Base-by-base conservation (phyloP, 2,797 vertebrate species). In the Sus cebifrons region DNA sequence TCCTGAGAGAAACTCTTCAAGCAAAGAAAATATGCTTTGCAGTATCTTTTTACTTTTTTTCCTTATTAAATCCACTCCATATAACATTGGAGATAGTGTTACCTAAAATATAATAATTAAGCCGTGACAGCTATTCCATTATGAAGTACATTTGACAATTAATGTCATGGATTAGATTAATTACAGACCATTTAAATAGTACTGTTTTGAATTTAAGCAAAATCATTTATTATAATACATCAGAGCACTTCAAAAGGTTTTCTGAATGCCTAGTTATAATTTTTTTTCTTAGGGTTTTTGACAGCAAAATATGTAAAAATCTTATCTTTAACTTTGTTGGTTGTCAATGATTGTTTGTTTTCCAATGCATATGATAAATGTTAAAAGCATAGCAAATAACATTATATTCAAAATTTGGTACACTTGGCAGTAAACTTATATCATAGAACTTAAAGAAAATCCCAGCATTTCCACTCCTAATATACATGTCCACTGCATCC, bases 71-170 rank as follows among this genome's bases (percentile, higher is more conserved):
- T 86, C 58, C 56, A 85, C 49, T 90, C 8, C 91, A 90, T 58
- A 92, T 95, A 93, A 96, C 83, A 82, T 65, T 96, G 67, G 64
- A 83, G 10, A 68, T 67, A 83, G 32, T 79, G 74, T 16, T 62
- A 85, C 49, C 70, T 93, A 71, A 95, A 93, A 65, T 84, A 94
- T 86, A 95, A 92, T 87, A 92, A 96, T 96, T 95, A 97, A 96
- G 64, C 17, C 67, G 20, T 96, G 77, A 92, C 88, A 97, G 64
- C 32, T 91, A 71, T 94, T 94, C 62, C 32, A 94, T 96, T 96
- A 86, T 90, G 67, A 96, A 94, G 70, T 70, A 92, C 20, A 86
- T 88, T 97, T 97, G 75, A 93, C 83, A 97, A 96, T 97, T 96
- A 89, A 94, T 93, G 58, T 73, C 70, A 96, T 62, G 4, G 0